A percentile compares a stretch with the other conserved stretches of the same genome.
These are phyloP conservation scores for Zygaena filipendulae DNA, from an alignment of 2,888 invertebrate species.

Conservation along the genomic window DNA sequence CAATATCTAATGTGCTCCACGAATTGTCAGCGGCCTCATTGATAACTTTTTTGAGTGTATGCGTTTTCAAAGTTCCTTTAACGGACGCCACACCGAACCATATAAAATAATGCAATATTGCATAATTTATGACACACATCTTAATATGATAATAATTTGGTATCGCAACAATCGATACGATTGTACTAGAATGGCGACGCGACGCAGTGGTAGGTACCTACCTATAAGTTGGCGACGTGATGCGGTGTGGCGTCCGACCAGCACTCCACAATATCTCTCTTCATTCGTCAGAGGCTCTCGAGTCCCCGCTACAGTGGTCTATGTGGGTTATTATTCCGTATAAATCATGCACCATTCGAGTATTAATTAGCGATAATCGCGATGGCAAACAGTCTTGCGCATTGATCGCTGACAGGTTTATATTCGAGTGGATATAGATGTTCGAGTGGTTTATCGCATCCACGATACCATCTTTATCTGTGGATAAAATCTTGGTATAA, in stretches of 20 bases:
- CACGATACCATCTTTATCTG: conserved; percentile 16
- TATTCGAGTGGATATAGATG: conserved; percentile 38
- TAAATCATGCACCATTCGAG: conserved; percentile 48
- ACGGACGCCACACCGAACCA: conserved; percentile 41
- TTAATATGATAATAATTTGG: no score
- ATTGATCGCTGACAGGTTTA: conserved; percentile 38
- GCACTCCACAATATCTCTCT: conserved; percentile 33
- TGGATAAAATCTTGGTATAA: conserved; percentile 16
- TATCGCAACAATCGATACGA: conserved; percentile 36
- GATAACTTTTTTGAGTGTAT: conserved; percentile 49
- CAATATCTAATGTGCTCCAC: conserved; percentile 65
- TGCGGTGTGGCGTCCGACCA: no score
- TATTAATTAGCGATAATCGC: conserved; percentile 58
- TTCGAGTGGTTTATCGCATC: conserved; percentile 33
- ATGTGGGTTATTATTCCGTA: conserved; percentile 62
- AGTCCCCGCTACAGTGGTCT: conserved; percentile 28
- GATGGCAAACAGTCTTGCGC: conserved; percentile 42
- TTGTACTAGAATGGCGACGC: conserved; percentile 28
- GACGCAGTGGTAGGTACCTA: background rate
- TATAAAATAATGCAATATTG: conserved; percentile 44
- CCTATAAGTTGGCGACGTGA: conserved; percentile 1
- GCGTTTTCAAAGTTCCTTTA: conserved; percentile 39
- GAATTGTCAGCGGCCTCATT: conserved; percentile 51
- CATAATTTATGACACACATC: conserved; percentile 48
- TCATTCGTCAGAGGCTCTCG: conserved; percentile 22